Evolutionary conservation across 2,113 vertebrate species (phyloP), one percentile per base, ranked within the genome.

Genomic region (Osmerus eperlanus): DNA sequence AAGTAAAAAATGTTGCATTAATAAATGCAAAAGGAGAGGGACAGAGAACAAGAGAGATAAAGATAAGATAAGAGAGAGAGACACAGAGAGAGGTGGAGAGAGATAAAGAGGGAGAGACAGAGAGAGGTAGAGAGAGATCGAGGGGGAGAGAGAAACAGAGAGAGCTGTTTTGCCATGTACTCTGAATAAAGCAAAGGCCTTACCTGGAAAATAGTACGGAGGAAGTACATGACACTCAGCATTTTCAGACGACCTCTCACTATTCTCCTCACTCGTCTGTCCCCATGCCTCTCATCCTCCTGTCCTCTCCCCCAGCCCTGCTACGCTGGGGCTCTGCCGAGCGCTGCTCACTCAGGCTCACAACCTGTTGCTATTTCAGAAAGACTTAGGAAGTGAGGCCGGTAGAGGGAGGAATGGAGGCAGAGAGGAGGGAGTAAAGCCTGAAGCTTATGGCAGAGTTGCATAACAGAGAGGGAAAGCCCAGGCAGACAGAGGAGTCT

Each of bases 181-280:
- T 47, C 7, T 11, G 41, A 47, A 47, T 47, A 71, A 86, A 81
- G 65, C 60, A 69, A 74, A 87, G 73, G 12, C 41, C 90, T 92
- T 93, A 96, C 94, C 94, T 94, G 91, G 81, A 95, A 94, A 87
- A 95, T 90, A 78, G 92, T 90, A 76, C 90, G 92, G 71, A 95
- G 91, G 77, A 95, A 95, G 87, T 89, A 93, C 89, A 94, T 80
- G 71, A 94, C 81, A 78, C 92, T 89, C 67, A 95, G 87, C 94
- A 94, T 95, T 90, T 92, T 87, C 82, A 82, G 54, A 73, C 55
- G 67, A 82, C 76, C 81, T 85, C 79, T 85, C 87, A 79, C n/a
- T 63, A 88, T 85, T 85, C 21, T 47, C 41, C 29, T 47, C 41
- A 53, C 78, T 84, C 79, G 76, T 72, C 70, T 71, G 19, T 74